Base-by-base conservation (phyloP, 2,797 vertebrate genomes). In the Rachycentron canadum region DNA sequence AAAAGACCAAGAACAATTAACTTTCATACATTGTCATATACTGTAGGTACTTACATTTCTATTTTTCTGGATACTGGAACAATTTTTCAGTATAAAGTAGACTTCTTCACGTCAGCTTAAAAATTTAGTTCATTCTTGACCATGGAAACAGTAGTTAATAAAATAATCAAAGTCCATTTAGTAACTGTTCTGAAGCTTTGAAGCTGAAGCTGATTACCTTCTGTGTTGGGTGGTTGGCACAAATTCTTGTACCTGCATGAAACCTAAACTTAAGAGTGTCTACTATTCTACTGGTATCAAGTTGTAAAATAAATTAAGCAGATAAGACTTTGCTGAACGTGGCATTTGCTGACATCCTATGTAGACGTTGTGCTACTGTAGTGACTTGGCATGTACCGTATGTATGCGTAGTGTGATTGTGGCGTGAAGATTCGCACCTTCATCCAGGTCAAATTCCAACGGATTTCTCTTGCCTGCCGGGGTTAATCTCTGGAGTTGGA, bases 401-500 rank as follows among this genome's bases (percentile, higher is more conserved):
- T 36, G 19, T 32, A 57, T 38, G 19, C 5, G 19, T 26, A 26
- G 53, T 59, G 17, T 76, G 41, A 17, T 14, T 23, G 34, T 36
- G 21, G 61, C 23, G 30, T 55, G 19, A 28, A 53, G 69, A 56
- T 69, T 41, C 12, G 0, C 73, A 28, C 70, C 80, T 76, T 81
- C 71, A 83, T 83, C 62, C 81, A 63, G 86, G 85, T 91, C 78
- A 78, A 4, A 83, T 75, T 86, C 80, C 86, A 58, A 78, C 81
- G 77, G 86, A 86, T 74, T 66, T 79, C 63, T 76, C 52, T 36
- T 73, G 79, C 71, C 78, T 82, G 85, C 82, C 85, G 50, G 87
- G 91, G 88, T 93, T 90, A 69, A 89, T 85, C 85, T 88, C 55
- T 72, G 77, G 88, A 85, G 82, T 76, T 83, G 70, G 43, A 69